A percentile compares a stretch with the other conserved stretches of the same genome.
These are phyloP conservation scores for Mycalesis mineus DNA, from an alignment of 2,888 invertebrate species.

Conservation along the genomic window DNA sequence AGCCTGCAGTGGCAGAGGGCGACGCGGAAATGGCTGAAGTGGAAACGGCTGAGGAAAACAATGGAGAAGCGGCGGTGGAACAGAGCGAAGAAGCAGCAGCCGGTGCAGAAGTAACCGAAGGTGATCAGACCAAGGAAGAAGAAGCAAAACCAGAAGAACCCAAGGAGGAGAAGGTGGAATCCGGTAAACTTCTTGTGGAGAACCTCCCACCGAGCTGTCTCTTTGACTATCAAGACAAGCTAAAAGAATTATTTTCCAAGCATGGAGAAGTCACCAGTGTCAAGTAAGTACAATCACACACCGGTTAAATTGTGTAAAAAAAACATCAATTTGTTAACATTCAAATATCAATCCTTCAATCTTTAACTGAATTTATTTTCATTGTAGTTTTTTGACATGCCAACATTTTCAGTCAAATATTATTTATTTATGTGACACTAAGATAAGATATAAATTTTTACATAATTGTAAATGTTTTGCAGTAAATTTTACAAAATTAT, in stretches of 20 bases:
- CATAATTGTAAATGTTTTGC: background rate
- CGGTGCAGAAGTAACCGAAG: slow-evolving; percentile 15
- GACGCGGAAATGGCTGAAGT: slow-evolving; percentile 31
- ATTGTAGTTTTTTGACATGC: background rate
- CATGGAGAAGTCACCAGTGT: slow-evolving; percentile 63
- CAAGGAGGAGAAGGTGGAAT: slow-evolving; percentile 67
- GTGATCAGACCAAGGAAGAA: slow-evolving; percentile 40
- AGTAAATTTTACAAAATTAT: background rate
- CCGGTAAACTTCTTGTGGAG: slow-evolving; percentile 73
- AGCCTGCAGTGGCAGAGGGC: slow-evolving; percentile 29
- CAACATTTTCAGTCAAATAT: background rate
- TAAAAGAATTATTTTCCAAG: slow-evolving; percentile 71
- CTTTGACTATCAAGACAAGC: slow-evolving; percentile 73
- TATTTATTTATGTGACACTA: background rate
- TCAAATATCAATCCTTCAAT: slow-evolving; percentile 71
- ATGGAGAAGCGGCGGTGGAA: slow-evolving; percentile 52
- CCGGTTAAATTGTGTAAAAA: background rate
- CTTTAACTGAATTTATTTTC: slow-evolving; percentile 21
- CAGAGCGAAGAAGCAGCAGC: slow-evolving; percentile 27
- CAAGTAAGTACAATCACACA: slow-evolving; percentile 52
- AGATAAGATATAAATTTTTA: background rate
- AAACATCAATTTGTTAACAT: slow-evolving; percentile 56
- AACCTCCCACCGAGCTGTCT: slow-evolving; percentile 69
- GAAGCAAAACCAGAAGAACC: slow-evolving; percentile 52
- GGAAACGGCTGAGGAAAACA: slow-evolving; percentile 51